Percentiles rank a stretch among this genome's conserved stretches.
Conservation (phyloP, 2,888 invertebrate species). For the Nomada goodeniana region DNA sequence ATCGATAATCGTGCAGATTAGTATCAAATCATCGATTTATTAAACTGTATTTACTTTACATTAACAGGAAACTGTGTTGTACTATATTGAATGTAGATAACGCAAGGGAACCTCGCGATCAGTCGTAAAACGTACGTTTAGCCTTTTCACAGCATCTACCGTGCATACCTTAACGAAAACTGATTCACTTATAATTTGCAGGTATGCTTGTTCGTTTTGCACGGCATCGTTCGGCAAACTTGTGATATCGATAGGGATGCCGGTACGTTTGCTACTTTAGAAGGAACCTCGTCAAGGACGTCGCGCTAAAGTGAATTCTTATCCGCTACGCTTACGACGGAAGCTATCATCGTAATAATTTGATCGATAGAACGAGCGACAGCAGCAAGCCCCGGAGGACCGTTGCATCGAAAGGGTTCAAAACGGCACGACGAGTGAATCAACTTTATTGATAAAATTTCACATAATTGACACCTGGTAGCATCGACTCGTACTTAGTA, state of each 20-base stretch:
- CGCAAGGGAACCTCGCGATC: background rate
- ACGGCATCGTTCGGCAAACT: background rate
- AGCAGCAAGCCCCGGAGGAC: background rate
- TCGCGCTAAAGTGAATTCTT: background rate
- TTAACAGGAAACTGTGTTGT: slow-evolving; percentile 17
- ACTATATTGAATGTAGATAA: slow-evolving; percentile 14
- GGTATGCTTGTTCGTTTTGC: background rate
- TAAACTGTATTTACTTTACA: slow-evolving; percentile 33
- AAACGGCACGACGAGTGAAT: slow-evolving; percentile 39
- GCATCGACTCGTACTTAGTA: slow-evolving; percentile 38
- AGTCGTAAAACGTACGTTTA: slow-evolving; percentile 3
- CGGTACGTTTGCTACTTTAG: background rate
- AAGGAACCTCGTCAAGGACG: background rate
- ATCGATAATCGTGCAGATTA: background rate
- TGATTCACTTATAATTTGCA: background rate
- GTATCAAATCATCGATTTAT: slow-evolving; percentile 32
- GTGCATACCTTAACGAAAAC: background rate
- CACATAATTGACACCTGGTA: slow-evolving; percentile 49
- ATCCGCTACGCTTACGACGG: too few species aligned
- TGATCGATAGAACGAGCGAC: background rate
- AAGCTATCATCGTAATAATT: background rate
- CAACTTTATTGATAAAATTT: slow-evolving; percentile 53
- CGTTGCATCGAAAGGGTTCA: slow-evolving; percentile 23
- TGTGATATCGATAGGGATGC: background rate
- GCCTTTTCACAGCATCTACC: slow-evolving; percentile 10